These are phyloP conservation scores for Drosophila bocki DNA, from an alignment of 1,140 invertebrate genomes.

Conservation along the genomic window DNA sequence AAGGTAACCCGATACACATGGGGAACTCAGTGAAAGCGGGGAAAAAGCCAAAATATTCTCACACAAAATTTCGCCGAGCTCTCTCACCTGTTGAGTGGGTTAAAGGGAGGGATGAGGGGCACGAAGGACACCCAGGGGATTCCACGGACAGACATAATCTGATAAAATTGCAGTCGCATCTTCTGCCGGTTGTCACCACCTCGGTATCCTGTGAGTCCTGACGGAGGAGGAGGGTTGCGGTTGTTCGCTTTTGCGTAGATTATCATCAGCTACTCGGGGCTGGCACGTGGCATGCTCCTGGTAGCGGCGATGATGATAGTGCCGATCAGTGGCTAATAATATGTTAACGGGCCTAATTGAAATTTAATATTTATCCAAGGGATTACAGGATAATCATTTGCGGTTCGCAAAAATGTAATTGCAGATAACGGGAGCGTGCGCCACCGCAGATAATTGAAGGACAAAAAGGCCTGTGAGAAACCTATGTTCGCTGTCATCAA, in stretches of 20 bases:
- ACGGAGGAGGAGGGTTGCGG: conserved; percentile 54
- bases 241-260: conserved; percentile 52
- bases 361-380: conserved; percentile 84
- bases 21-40: conserved; percentile 39
- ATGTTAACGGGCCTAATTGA: conserved; percentile 83
- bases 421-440: conserved; percentile 60
- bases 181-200: conserved; percentile 42
- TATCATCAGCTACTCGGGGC: conserved; percentile 62
- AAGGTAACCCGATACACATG: conserved; percentile 58
- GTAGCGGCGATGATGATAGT: conserved; percentile 43
- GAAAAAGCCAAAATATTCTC: conserved; percentile 61
- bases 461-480: conserved; percentile 48
- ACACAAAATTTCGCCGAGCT: conserved; percentile 55
- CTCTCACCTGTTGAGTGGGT: conserved; percentile 69
- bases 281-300: conserved; percentile 69
- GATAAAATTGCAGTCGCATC: conserved; percentile 78
- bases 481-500: conserved; percentile 12
- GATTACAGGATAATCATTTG: conserved; percentile 82
- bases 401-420: conserved; percentile 60
- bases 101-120: background rate
- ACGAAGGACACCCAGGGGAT: conserved; percentile 47
- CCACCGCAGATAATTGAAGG: conserved; percentile 57
- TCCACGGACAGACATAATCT: conserved; percentile 57
- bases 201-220: conserved; percentile 18
- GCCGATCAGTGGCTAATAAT: conserved; percentile 66